Evolutionary conservation across 2,797 vertebrate genomes (phyloP).

Genomic region (Mastacembelus armatus): DNA sequence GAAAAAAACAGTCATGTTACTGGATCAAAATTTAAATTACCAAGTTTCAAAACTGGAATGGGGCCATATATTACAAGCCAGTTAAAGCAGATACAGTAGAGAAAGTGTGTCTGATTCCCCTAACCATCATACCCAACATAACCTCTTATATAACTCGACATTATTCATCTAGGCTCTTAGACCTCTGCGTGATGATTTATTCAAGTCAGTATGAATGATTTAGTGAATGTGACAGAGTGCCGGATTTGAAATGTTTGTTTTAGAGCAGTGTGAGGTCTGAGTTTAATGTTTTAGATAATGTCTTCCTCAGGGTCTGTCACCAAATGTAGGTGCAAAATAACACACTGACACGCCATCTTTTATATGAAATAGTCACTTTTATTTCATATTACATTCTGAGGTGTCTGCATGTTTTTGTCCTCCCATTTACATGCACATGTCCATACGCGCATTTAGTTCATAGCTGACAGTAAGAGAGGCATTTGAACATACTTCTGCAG

Average conservation of each 20-base stretch:
- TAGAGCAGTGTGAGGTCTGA: conserved; percentile 15
- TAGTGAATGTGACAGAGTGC: conserved; percentile 55
- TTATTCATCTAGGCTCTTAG: conserved; percentile 59
- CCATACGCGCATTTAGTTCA: no score
- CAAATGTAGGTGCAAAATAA: conserved; percentile 27
- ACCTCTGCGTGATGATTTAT: conserved; percentile 71
- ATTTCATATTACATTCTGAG: neutral
- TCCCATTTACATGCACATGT: no score
- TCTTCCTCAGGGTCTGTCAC: conserved; percentile 15
- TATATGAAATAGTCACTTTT: conserved; percentile 12
- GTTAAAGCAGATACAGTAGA: neutral
- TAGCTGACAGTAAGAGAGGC: no score
- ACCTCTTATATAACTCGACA: conserved; percentile 57
- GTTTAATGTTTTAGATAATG: conserved; percentile 41
- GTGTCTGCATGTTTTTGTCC: no score
- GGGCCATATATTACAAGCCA: neutral
- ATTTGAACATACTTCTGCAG: no score
- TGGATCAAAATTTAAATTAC: neutral
- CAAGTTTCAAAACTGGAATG: neutral
- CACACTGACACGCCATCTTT: neutral
- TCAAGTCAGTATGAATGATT: conserved; percentile 77
- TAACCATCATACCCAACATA: conserved; percentile 28
- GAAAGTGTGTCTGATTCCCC: neutral
- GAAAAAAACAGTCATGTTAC: conserved; percentile 48
- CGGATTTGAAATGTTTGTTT: conserved; percentile 60